Evolutionary conservation across 2,888 invertebrate genomes (phyloP).

Genomic region (Cephonodes hylas): DNA sequence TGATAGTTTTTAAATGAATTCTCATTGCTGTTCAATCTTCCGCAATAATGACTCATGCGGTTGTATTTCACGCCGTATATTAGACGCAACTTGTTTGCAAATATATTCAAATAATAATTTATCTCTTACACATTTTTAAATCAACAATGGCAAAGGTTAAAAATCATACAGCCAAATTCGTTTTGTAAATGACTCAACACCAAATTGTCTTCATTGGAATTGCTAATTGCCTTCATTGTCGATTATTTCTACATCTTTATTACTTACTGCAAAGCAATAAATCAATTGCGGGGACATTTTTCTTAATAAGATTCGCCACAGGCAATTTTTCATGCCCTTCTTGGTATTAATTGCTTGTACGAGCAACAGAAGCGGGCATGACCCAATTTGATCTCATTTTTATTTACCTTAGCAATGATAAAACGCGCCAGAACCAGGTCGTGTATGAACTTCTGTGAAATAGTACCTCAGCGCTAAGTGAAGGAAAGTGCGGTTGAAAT

Average conservation of each 20-base stretch:
- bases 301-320: not conserved
- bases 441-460: slow-evolving; percentile 23
- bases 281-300: not conserved
- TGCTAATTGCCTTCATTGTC: slow-evolving; percentile 1
- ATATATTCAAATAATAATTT: not conserved
- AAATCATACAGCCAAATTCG: not conserved
- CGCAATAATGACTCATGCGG: not conserved
- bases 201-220: not conserved
- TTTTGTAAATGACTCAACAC: not conserved
- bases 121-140: not conserved
- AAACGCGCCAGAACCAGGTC: slow-evolving; percentile 27
- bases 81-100: not conserved
- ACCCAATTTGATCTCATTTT: slow-evolving; percentile 34
- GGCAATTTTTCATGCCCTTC: slow-evolving; percentile 5
- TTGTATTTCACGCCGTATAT: not conserved
- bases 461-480: not conserved
- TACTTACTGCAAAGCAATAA: slow-evolving; percentile 1
- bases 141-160: not conserved
- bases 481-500: slow-evolving; percentile 3
- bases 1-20: too few relatives aligned
- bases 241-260: slow-evolving; percentile 4
- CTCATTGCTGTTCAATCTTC: not conserved
- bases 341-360: slow-evolving; percentile 6
- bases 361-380: slow-evolving; percentile 16
- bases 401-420: slow-evolving; percentile 44